Evolutionary conservation across 2,113 vertebrate genomes (phyloP).

Genomic region (Pollimyrus isidori): DNA sequence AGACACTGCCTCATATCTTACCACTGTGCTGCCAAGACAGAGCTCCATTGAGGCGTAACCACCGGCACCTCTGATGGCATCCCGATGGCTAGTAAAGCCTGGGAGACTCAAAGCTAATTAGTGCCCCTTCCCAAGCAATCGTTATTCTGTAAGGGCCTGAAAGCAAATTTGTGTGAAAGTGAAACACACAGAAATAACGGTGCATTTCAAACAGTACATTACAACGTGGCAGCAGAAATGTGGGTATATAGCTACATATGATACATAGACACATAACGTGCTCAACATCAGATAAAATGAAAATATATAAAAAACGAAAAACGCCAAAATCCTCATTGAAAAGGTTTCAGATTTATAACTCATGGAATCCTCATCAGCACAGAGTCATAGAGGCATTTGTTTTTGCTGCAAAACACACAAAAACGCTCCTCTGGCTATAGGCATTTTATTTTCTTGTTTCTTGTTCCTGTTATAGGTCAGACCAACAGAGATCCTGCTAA

Average conservation of each 20-base stretch:
- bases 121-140: background rate
- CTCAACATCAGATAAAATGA: background rate
- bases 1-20: background rate
- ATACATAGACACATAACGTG: background rate
- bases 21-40: background rate
- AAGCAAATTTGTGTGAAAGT: background rate
- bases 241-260: too few species aligned
- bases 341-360: background rate
- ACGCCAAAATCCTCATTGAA: background rate
- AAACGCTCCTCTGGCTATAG: background rate
- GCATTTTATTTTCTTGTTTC: background rate
- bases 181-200: background rate
- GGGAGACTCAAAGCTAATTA: background rate
- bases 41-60: background rate
- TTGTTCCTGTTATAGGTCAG: background rate
- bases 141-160: background rate
- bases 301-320: background rate
- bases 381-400: background rate
- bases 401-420: background rate
- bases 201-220: background rate
- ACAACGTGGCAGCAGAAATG: background rate
- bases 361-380: background rate
- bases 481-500: background rate
- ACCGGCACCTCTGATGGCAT: background rate
- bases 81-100: background rate